Base-by-base conservation (phyloP, 1,140 invertebrate species). In the Drosophila parabipectinata region DNA sequence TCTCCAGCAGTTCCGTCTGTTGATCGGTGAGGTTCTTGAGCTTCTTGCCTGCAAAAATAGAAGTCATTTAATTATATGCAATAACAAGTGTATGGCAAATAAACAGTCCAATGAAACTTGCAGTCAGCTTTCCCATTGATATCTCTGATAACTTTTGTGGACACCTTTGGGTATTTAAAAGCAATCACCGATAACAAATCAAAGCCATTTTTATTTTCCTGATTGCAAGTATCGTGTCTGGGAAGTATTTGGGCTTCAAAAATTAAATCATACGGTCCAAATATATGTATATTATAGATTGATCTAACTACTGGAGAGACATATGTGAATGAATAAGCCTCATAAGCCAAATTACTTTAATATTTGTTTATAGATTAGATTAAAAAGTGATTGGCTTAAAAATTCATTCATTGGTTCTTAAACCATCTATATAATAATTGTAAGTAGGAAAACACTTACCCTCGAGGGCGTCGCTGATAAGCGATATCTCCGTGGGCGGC, bases 11-110 rank as follows among this genome's bases (percentile, higher is more conserved):
- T 37, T 85, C 79, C 39, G 62, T 66, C 72, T 92, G 91, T 54
- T 92, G 91, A 51, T 79, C 77, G 18, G 91, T 92, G 44, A 92
- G 74, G 79, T 91, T 91, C 51, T 91, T 90, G 0, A 79, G 62
- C 61, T 92, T 92, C 50, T 91, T 91, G 56, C 90, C 90, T 91
- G 51, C 15, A 69, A 68, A 24, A 47, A 24, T 37, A 37, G 9
- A 47, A 47, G 2, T 47, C 7, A 47, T 18, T 37, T 37, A 37
- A 37, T 37, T 37, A n/a, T 37, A 37, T 37, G 12, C 34, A 37
- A 37, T 37, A 37, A 37, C 10, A n/a, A 37, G 34, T 37, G 12
- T 37, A 4, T 37, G 34, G 10, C 12, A 37, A 12, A 37, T 37
- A 37, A 37, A 37, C 34, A 37, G 10, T 10, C 34, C 34, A 44